Percentiles rank a stretch among this genome's conserved stretches.
Evolutionary conservation across 1,140 invertebrate genomes (phyloP).

Genomic region (Zaprionus ghesquierei): DNA sequence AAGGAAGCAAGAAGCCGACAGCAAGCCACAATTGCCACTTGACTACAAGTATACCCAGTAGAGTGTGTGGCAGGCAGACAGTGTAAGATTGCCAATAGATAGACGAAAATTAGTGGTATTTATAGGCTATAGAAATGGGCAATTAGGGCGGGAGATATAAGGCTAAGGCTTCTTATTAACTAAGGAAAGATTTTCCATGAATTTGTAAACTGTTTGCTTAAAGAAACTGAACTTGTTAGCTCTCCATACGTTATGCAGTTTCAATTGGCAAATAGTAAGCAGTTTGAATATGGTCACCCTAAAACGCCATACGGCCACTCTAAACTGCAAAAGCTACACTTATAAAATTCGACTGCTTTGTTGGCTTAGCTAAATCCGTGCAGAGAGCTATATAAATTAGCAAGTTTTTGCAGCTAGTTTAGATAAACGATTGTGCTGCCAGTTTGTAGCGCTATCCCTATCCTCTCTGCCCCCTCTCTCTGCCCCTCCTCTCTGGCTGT

Average conservation of each 20-base stretch:
- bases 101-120: too few relatives aligned
- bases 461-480: not conserved
- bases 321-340: not conserved
- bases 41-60: conserved; percentile 10
- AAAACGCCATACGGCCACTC: not conserved
- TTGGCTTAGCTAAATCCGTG: not conserved
- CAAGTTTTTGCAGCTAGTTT: not conserved
- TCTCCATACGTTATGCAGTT: not conserved
- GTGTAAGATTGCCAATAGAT: too few relatives aligned
- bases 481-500: not conserved
- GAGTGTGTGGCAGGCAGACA: too few relatives aligned
- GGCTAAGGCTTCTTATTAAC: too few relatives aligned
- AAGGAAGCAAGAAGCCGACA: not conserved
- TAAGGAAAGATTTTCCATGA: too few relatives aligned
- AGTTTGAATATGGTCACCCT: not conserved
- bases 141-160: not conserved
- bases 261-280: not conserved
- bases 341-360: not conserved
- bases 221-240: not conserved
- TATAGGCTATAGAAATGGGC: not conserved
- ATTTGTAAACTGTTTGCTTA: not conserved
- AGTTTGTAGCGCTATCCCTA: not conserved
- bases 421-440: not conserved
- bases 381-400: not conserved
- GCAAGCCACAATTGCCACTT: not conserved